Base-by-base conservation (phyloP, 2,797 vertebrate genomes). In the Eulemur coronatus region DNA sequence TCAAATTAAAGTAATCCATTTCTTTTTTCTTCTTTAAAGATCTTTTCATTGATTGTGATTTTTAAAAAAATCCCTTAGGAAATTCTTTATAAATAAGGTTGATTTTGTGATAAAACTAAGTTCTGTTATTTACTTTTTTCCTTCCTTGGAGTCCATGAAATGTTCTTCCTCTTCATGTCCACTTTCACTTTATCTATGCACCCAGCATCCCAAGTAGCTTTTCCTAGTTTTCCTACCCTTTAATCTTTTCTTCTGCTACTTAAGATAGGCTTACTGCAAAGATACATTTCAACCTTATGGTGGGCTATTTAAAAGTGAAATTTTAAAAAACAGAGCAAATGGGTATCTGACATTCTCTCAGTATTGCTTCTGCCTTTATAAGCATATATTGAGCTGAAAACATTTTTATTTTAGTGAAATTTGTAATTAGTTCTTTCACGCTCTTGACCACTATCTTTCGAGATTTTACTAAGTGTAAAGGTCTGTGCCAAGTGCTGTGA, bases 21-120 rank as follows among this genome's bases (percentile, higher is more conserved):
- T 96, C 73, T 94, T 86, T 90, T 90, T 96, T 67, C 43, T 94
- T 88, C 55, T 95, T 94, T 95, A 97, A 97, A 96, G 89, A 97
- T 94, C 84, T 96, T 92, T 95, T 84, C 91, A 97, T 97, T 93
- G 94, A 97, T 94, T 95, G 84, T 73, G 82, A 97, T 91, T 96
- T 96, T 67, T 2, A 43, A 89, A 93, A 94, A 94, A 93, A 57
- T 94, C 95, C 86, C 89, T 89, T 96, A 85, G 79, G 89, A 94
- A 96, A 95, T 93, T 96, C 70, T 84, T 96, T 91, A 65, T 91
- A 96, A 95, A 89, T n/a, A 72, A 76, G 30, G 57, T 91, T 96
- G 86, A 96, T 95, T 96, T 94, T 97, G 82, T 97, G 70, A 93
- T 97, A 89, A 95, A 96, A 75, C 59, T 76, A 81, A 87, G 24